Evolutionary conservation across 2,113 vertebrate genomes (phyloP).

Genomic region (Anser brachyrhynchus): DNA sequence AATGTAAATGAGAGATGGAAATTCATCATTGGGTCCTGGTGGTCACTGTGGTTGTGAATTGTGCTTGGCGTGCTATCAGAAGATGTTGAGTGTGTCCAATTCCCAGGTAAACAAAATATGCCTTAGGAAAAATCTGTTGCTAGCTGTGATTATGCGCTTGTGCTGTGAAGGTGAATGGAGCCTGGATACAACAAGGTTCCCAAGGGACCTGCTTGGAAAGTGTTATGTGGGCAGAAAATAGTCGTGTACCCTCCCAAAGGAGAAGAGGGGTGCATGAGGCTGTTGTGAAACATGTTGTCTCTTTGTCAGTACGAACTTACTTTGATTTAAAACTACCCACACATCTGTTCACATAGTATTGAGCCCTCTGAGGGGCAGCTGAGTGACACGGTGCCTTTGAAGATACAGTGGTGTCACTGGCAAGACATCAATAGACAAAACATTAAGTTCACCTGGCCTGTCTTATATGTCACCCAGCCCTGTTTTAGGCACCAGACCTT

Average conservation of each 20-base stretch:
- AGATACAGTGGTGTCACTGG: background rate
- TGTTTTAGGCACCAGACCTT: background rate
- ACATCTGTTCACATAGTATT: background rate
- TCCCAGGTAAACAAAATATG: background rate
- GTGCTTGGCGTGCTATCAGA: background rate
- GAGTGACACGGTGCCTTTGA: constrained; percentile 34
- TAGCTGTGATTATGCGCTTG: background rate
- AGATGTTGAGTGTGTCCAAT: background rate
- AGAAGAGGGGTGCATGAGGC: fast-evolving
- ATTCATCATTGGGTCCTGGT: background rate
- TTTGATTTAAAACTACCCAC: background rate
- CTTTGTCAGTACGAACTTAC: background rate
- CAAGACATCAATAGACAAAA: constrained; percentile 64
- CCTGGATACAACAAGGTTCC: background rate
- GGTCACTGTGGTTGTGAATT: fast-evolving
- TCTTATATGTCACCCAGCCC: constrained; percentile 6
- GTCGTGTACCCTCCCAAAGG: fast-evolving
- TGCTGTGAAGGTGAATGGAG: background rate
- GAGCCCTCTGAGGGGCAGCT: background rate
- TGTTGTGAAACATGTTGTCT: background rate
- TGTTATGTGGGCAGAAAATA: fast-evolving
- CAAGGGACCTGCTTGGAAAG: background rate
- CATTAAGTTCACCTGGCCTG: constrained; percentile 58
- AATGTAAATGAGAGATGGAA: background rate
- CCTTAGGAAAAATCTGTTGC: background rate